A percentile compares a stretch with the other conserved stretches of the same genome.
phyloP scores from a whole-genome alignment of 2,113 vertebrate species.

The Corythornis cristatus region DNA sequence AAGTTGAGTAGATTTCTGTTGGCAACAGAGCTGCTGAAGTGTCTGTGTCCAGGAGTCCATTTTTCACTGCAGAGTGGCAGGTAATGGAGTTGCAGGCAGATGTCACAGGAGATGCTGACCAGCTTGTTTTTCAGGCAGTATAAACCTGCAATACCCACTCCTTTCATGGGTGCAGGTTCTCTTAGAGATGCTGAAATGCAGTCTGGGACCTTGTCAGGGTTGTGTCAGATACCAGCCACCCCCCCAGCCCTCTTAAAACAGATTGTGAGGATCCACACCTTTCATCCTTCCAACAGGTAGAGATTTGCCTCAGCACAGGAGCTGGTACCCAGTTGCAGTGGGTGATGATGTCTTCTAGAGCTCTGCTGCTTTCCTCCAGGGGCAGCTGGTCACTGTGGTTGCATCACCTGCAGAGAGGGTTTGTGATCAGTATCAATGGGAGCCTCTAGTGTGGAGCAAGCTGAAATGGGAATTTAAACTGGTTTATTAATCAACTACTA shows the following conservation, averaged over 20 bases:
- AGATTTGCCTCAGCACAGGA: background rate
- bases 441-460: background rate
- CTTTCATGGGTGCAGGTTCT: background rate
- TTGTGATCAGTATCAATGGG: background rate
- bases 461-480: background rate
- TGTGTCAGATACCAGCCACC: background rate
- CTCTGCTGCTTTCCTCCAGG: background rate
- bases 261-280: background rate
- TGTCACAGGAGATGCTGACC: background rate
- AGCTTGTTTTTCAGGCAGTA: background rate
- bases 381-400: background rate
- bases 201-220: background rate
- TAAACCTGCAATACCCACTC: background rate
- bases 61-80: background rate
- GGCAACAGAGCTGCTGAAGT: background rate
- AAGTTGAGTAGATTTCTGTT: background rate
- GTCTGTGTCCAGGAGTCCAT: fast-evolving
- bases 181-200: background rate
- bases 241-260: background rate
- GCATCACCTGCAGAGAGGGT: background rate
- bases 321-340: background rate
- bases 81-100: background rate
- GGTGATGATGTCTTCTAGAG: background rate
- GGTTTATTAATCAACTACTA: background rate
- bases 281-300: background rate